phyloP scores from a whole-genome alignment of 2,797 vertebrate genomes.

The Coregonus sp. region DNA sequence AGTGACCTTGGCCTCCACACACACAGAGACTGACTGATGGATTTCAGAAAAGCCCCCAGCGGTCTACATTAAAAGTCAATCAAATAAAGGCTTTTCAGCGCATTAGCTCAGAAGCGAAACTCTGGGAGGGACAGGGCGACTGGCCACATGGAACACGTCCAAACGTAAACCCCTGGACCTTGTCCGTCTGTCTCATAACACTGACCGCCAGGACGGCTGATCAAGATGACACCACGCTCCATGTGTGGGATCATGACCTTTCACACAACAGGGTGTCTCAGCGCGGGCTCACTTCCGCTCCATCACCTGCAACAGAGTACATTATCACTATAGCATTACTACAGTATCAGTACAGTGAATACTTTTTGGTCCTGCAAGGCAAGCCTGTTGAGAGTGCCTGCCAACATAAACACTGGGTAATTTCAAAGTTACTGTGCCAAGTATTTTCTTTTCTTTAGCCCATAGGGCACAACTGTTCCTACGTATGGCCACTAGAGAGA shows the following conservation, averaged over 20 bases:
- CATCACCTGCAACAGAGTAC: background rate
- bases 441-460: no score
- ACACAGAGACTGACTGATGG: background rate
- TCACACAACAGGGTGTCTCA: slow-evolving; percentile 14
- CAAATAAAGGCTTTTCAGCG: no score
- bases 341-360: background rate
- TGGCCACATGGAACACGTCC: background rate
- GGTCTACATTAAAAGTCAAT: background rate
- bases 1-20: background rate
- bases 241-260: slow-evolving; percentile 45
- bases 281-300: slow-evolving; percentile 28
- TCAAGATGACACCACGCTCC: background rate
- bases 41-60: background rate
- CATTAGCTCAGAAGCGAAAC: background rate
- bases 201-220: background rate
- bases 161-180: background rate
- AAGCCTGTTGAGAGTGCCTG: background rate
- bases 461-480: background rate
- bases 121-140: background rate
- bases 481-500: slow-evolving; percentile 45
- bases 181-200: background rate
- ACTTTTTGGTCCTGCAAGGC: no score
- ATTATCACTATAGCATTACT: background rate
- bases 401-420: background rate
- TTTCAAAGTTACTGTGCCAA: background rate